Base-by-base conservation (phyloP, 2,888 invertebrate genomes). In the Pachymerium ferrugineum region DNA sequence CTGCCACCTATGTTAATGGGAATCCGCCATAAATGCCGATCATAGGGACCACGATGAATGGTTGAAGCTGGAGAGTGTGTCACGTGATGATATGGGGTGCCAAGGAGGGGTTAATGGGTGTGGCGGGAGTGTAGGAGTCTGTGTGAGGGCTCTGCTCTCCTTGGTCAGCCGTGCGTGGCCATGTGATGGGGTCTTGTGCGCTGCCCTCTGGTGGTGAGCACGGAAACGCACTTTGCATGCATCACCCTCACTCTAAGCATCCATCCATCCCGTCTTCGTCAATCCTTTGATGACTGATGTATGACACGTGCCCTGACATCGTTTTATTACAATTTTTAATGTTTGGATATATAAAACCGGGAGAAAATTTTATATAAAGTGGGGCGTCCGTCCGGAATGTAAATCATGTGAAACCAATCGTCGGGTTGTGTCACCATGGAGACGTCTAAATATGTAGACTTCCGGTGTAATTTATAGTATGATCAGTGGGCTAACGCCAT, bases 201-300 rank as follows among this genome's bases (percentile, higher is more conserved):
- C 71, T 38, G 38, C 28, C 71, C 71, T 71, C 71, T 71, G 38
- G 22, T 28, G 38, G 38, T n/a, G 71, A 71, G 71, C 71, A 71
- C 28, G 71, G 71, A 71, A 71, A 71, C 71, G 71, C 71, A 71
- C 71, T 71, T 71, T 71, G 71, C 71, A 71, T 71, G 35, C 71
- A 71, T 33, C 71, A 71, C 38, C 38, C 71, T 19, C 38, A 28
- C 71, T 35, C 16, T 14, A 22, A 71, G 28, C 71, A 28, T 38
- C 71, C 35, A 30, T 31, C 62, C 62, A 62, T 62, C 28, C 62
- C 22, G 62, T 62, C 62, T 62, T 22, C 62, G 28, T 62, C 62
- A 22, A 62, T 62, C 62, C 25, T 62, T 62, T 38, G 38, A 38
- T 38, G 6, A 38, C 38, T 38, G 12, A 38, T 38, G 14, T 38